Evolutionary conservation across 30 jellyfish, hydroid and myxozoan genomes (phyloP).

Genomic region (Aurelia sp.): DNA sequence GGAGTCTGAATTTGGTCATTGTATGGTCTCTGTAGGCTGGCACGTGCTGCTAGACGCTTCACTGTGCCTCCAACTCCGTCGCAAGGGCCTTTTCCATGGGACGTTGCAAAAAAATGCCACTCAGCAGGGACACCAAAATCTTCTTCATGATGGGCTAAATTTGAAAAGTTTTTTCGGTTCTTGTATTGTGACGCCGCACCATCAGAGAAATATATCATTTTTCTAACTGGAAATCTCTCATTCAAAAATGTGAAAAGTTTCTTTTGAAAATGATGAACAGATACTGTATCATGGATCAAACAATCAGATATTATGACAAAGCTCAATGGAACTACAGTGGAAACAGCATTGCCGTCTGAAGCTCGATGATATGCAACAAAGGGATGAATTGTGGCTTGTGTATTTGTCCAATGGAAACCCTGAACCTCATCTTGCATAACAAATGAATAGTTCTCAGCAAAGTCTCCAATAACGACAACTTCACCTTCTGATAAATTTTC

Average conservation of each 20-base stretch:
- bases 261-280: constrained; percentile 14
- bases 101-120: constrained; percentile 49
- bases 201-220: constrained; percentile 14
- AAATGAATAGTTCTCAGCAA: constrained; percentile 55
- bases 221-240: not conserved
- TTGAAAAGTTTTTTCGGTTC: no score
- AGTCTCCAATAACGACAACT: not conserved
- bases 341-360: not conserved
- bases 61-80: constrained; percentile 51
- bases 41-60: constrained; percentile 59
- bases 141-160: constrained; percentile 24
- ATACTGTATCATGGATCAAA: constrained; percentile 11
- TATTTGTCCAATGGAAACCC: constrained; percentile 59
- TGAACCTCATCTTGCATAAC: constrained; percentile 51
- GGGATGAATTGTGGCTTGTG: no score
- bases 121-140: constrained; percentile 53
- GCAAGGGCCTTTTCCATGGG: constrained; percentile 64
- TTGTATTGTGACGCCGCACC: constrained; percentile 57
- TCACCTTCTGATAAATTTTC: no score
- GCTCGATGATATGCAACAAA: constrained; percentile 4
- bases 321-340: not conserved
- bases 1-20: constrained; percentile 45
- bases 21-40: constrained; percentile 56
- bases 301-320: constrained; percentile 26
- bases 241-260: not conserved